phyloP scores from a whole-genome alignment of 2,888 invertebrate species.

The Hanleya hanleyi region DNA sequence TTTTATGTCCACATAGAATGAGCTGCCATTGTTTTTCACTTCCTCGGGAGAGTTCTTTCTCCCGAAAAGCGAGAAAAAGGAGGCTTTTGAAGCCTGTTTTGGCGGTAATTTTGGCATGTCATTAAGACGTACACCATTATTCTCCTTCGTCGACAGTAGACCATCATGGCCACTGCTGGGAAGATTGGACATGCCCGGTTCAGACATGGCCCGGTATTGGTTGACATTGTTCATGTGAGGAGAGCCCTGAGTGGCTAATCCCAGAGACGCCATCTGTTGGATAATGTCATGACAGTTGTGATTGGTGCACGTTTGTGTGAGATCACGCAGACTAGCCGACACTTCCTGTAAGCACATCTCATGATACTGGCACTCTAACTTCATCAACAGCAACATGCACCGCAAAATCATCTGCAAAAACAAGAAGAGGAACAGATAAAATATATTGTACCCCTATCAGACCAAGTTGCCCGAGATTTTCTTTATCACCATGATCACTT shows the following conservation, averaged over 20 bases:
- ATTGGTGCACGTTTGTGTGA: slow-evolving; percentile 42
- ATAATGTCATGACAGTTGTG: slow-evolving; percentile 50
- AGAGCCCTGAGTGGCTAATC: background rate
- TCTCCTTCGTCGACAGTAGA: background rate
- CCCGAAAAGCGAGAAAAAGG: slow-evolving; percentile 59
- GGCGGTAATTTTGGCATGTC: slow-evolving; percentile 40
- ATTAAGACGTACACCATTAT: background rate
- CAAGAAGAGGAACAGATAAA: too few species aligned
- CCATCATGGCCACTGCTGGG: background rate
- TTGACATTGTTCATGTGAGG: background rate
- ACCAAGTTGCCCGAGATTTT: too few species aligned
- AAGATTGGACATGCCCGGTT: too few species aligned
- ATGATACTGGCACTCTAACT: slow-evolving; percentile 59
- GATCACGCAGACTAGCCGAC: slow-evolving; percentile 46
- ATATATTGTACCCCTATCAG: too few species aligned
- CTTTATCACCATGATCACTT: too few species aligned
- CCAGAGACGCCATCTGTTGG: slow-evolving; percentile 30
- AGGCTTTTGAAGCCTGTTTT: slow-evolving; percentile 47
- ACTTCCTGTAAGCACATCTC: slow-evolving; percentile 52
- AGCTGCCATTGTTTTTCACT: slow-evolving; percentile 43
- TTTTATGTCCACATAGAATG: slow-evolving; percentile 55
- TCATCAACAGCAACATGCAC: slow-evolving; percentile 53
- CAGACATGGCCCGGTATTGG: background rate
- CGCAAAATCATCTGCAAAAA: slow-evolving; percentile 55
- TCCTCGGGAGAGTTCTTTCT: slow-evolving; percentile 52